phyloP scores from a whole-genome alignment of 23 tunicate genomes.

The Clavelina lepadiformis region DNA sequence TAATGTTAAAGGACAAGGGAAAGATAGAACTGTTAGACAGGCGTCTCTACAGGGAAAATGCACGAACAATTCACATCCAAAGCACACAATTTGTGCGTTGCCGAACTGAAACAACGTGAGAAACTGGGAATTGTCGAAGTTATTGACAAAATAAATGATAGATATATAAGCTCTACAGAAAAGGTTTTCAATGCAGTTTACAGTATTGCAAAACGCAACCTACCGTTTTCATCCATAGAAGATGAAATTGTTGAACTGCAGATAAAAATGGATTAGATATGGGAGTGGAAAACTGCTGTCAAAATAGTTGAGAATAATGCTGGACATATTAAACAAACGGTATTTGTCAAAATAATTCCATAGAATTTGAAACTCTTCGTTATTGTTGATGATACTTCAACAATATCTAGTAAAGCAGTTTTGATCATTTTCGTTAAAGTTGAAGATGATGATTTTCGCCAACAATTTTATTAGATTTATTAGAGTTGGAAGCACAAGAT shows the following conservation, averaged over 20 bases:
- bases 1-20: constrained; percentile 40
- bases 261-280: constrained; percentile 57
- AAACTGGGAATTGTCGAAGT: no score
- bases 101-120: constrained; percentile 18
- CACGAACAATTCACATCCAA: constrained; percentile 19
- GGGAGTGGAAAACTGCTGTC: constrained; percentile 58
- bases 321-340: constrained; percentile 26
- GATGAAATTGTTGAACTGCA: constrained; percentile 58
- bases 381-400: constrained; percentile 50
- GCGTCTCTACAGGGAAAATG: constrained; percentile 42
- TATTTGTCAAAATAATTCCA: constrained; percentile 48
- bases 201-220: constrained; percentile 48
- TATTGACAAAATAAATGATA: no score
- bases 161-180: no score
- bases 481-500: constrained; percentile 44
- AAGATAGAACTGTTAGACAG: constrained; percentile 18
- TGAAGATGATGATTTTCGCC: constrained; percentile 49
- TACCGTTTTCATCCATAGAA: constrained; percentile 42
- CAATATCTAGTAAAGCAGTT: constrained; percentile 44
- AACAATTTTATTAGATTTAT: constrained; percentile 51
- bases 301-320: constrained; percentile 59
- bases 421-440: constrained; percentile 32
- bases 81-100: constrained; percentile 25
- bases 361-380: constrained; percentile 42
- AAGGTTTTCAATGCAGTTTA: constrained; percentile 57